These are phyloP conservation scores for Rhorus exstirpatorius DNA, from an alignment of 2,888 invertebrate genomes.

Conservation along the genomic window DNA sequence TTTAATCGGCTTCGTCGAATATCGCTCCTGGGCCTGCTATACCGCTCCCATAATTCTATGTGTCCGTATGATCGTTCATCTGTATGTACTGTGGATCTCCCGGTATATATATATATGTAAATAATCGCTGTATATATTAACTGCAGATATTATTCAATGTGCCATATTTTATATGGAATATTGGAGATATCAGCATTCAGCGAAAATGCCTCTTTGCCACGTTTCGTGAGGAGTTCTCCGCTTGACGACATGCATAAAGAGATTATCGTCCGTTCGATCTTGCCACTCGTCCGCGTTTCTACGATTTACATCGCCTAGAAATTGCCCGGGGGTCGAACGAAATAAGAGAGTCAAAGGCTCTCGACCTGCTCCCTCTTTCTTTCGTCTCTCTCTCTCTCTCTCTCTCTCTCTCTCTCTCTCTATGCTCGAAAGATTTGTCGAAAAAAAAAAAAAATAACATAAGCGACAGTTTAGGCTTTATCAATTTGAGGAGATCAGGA, in stretches of 20 bases:
- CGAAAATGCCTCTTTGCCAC: slow-evolving; percentile 71
- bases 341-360: slow-evolving; percentile 2
- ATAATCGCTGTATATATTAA: not conserved
- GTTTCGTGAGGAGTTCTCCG: slow-evolving; percentile 25
- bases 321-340: not conserved
- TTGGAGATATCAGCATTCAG: slow-evolving; percentile 74
- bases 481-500: not conserved
- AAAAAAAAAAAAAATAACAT: not conserved
- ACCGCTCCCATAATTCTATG: slow-evolving; percentile 33
- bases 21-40: slow-evolving; percentile 62
- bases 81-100: slow-evolving; percentile 8
- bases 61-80: not conserved
- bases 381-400: not conserved
- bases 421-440: not conserved
- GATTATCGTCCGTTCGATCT: slow-evolving; percentile 34
- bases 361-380: not conserved
- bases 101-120: not conserved
- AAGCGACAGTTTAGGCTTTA: not conserved
- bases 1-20: slow-evolving; percentile 81
- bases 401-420: not conserved
- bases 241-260: slow-evolving; percentile 41
- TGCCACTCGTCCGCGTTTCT: slow-evolving; percentile 14
- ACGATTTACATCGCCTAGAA: not conserved
- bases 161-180: slow-evolving; percentile 26
- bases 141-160: slow-evolving; percentile 1